Conservation (phyloP, 2,113 vertebrate genomes). For the Corythaixoides concolor region DNA sequence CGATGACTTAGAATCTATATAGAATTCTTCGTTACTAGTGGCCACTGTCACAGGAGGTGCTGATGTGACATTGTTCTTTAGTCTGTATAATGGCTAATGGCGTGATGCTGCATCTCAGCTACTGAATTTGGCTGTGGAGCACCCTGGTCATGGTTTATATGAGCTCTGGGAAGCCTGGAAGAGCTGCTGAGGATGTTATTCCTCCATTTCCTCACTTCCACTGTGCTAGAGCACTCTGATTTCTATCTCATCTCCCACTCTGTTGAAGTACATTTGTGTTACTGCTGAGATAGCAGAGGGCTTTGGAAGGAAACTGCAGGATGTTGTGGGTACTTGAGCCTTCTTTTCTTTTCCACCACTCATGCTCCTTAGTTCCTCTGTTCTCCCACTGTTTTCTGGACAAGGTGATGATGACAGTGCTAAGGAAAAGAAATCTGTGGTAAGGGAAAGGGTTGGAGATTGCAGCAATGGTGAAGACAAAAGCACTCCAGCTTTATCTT, state of each 20-base stretch:
- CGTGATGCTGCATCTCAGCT: accelerated
- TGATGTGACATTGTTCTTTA: not conserved
- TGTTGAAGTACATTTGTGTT: not conserved
- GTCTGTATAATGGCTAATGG: not conserved
- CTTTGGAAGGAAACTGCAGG: not conserved
- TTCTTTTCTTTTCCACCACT: not conserved
- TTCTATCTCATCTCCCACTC: not conserved
- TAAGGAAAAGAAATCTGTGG: not conserved
- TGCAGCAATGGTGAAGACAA: not conserved
- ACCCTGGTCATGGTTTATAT: not conserved
- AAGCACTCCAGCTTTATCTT: not conserved
- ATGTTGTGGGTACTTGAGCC: not conserved
- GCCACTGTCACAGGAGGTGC: not conserved
- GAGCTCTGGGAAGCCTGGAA: not conserved
- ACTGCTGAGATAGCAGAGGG: not conserved
- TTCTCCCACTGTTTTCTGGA: not conserved
- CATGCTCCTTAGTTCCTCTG: not conserved
- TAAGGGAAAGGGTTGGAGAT: not conserved
- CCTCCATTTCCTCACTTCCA: not conserved
- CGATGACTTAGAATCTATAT: not conserved
- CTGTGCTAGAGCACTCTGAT: not conserved
- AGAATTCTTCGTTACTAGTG: not conserved
- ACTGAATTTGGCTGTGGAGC: not conserved
- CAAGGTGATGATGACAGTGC: not conserved
- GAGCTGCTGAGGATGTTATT: not conserved